These are phyloP conservation scores for Epizoanthus rinbou DNA, from an alignment of 92 coral and sea anemone species.

Conservation along the genomic window DNA sequence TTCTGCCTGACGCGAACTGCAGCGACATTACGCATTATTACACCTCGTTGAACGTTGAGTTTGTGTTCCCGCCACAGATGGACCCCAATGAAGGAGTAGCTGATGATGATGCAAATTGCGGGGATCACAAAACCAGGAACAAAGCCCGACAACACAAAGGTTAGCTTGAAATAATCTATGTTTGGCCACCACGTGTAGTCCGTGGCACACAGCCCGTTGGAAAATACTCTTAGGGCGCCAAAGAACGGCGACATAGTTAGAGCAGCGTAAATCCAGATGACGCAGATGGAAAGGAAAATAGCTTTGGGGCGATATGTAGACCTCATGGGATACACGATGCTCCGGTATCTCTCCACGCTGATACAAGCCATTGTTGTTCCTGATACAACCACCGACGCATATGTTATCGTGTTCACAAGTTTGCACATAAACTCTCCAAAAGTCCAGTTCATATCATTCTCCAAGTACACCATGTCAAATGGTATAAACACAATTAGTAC, in stretches of 20 bases:
- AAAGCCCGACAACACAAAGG: constrained; percentile 42
- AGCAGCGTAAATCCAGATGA: constrained; percentile 14
- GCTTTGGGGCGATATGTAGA: constrained; percentile 6
- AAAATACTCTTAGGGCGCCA: not conserved
- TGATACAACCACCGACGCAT: constrained; percentile 33
- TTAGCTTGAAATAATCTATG: constrained; percentile 16
- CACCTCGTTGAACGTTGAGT: constrained; percentile 1
- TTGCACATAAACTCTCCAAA: constrained; percentile 44
- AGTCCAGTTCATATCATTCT: constrained; percentile 31
- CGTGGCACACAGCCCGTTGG: not conserved
- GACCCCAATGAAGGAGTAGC: constrained; percentile 48
- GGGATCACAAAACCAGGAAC: constrained; percentile 56
- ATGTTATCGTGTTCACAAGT: constrained; percentile 37
- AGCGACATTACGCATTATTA: not conserved
- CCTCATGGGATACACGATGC: constrained; percentile 37
- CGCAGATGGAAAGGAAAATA: not conserved
- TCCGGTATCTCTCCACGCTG: constrained; percentile 41
- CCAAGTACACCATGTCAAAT: constrained; percentile 44
- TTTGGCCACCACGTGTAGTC: not conserved
- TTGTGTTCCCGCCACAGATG: constrained; percentile 22
- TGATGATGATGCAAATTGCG: constrained; percentile 40
- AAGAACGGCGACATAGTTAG: constrained; percentile 13
- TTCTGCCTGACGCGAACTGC: constrained; percentile 46
- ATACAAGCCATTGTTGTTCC: constrained; percentile 47
- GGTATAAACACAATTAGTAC: constrained; percentile 42